Base-by-base conservation (phyloP, 2,888 invertebrate species). In the Trichacis sp. region DNA sequence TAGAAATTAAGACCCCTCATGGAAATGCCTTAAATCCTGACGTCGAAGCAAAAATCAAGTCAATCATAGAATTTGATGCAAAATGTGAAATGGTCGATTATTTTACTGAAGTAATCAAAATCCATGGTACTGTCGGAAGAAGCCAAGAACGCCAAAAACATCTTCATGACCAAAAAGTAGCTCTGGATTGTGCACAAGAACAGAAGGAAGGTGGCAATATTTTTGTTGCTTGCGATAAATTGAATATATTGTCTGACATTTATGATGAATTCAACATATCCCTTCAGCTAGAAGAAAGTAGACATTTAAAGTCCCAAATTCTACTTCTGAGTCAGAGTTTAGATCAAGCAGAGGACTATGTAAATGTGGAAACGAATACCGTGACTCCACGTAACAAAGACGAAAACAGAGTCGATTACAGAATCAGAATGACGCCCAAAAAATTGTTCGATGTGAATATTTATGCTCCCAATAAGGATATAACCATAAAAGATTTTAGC, bases 211-310 rank as follows among this genome's bases (percentile, higher is more conserved):
- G 88, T 29, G 88, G 90, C 78, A 82, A 86, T 64, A 87, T 88
- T 77, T 86, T 88, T 57, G 81, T 85, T 1, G 86, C 87, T 58
- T 91, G 91, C 77, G 87, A 88, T 58, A 86, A 88, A 64, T 86
- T 88, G 74, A 88, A 88, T 6, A 77, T 86, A 17, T 79, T 82
- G 61, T 88, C 89, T 3, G 87, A 88, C 68, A 80, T 87, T 36
- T 84, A 89, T 48, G 88, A 92, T 73, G 80, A 84, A 52, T 76
- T 88, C 14, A 84, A 86, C 47, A 73, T 88, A 1, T 78, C 86
- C 11, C 74, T 89, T 1, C 82, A 86, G 6, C 87, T 87, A 80
- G 85, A 88, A 45, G 87, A 89, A 51, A 69, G 89, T 3, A 17
- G 14, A 47, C 9, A 14, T 66, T 3, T 48, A 63, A 15, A 14